A percentile compares a stretch with the other conserved stretches of the same genome.
These are phyloP conservation scores for Bagarius yarrelli DNA, from an alignment of 2,113 vertebrate species.

Conservation along the genomic window DNA sequence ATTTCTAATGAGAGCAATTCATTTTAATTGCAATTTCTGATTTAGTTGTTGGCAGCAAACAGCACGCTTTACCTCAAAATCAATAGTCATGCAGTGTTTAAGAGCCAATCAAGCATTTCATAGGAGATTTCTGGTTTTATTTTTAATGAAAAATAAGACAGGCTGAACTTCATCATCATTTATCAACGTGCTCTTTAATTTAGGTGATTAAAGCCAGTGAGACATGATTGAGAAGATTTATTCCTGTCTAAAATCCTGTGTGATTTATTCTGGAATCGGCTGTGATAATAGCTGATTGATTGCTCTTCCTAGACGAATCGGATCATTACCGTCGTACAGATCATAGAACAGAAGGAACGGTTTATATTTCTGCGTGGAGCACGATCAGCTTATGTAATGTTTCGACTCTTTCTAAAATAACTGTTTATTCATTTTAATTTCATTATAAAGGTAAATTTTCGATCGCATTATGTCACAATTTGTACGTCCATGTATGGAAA, in stretches of 20 bases:
- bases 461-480: too few species aligned
- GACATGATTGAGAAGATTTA: background rate
- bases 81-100: background rate
- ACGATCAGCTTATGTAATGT: background rate
- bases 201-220: background rate
- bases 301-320: background rate
- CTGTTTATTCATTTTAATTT: slow-evolving; percentile 17
- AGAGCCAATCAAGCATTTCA: background rate
- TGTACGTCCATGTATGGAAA: too few species aligned
- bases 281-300: background rate
- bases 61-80: background rate
- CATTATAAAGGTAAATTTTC: background rate
- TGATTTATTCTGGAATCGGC: background rate
- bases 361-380: background rate
- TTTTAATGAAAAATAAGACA: background rate
- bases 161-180: background rate
- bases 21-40: background rate
- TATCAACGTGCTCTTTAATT: background rate
- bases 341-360: background rate
- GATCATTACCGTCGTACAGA: background rate
- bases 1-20: background rate
- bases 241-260: background rate
- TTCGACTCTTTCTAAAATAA: background rate
- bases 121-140: background rate
- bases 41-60: background rate